A percentile compares a stretch with the other conserved stretches of the same genome.
Evolutionary conservation across 2,888 invertebrate species (phyloP).

Genomic region (Hyppa rectilinea): DNA sequence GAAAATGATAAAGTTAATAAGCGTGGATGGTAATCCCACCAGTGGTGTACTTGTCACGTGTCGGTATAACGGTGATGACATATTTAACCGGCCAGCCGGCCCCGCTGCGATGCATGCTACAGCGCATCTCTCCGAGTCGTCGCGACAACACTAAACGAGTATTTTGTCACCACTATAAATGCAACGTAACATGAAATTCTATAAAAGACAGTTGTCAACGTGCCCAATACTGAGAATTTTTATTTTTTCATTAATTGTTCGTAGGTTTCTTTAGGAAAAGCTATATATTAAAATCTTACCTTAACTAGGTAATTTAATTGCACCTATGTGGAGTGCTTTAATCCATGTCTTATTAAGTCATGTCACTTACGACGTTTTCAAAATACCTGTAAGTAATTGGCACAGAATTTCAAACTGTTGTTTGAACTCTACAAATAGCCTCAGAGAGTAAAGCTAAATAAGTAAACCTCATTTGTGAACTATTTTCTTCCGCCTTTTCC

Average conservation of each 20-base stretch:
- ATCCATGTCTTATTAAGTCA: slow-evolving; percentile 40
- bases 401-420: slow-evolving; percentile 45
- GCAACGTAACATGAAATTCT: slow-evolving; percentile 59
- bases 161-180: slow-evolving; percentile 66
- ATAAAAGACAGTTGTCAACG: slow-evolving; percentile 25
- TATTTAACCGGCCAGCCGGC: slow-evolving; percentile 76
- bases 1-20: slow-evolving; percentile 65
- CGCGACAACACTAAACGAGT: slow-evolving; percentile 65
- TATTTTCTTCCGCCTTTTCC: slow-evolving; percentile 41
- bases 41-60: slow-evolving; percentile 67
- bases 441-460: slow-evolving; percentile 29
- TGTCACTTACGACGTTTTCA: slow-evolving; percentile 37
- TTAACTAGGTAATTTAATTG: slow-evolving; percentile 16
- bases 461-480: slow-evolving; percentile 30
- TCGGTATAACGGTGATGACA: slow-evolving; percentile 82
- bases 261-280: slow-evolving; percentile 1
- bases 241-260: slow-evolving; percentile 12
- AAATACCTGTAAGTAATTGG: slow-evolving; percentile 41
- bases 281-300: slow-evolving; percentile 1
- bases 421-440: slow-evolving; percentile 41
- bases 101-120: slow-evolving; percentile 61
- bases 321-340: slow-evolving; percentile 19
- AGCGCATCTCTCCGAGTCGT: slow-evolving; percentile 60
- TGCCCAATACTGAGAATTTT: slow-evolving; percentile 25
- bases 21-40: slow-evolving; percentile 60